Conservation (phyloP, 2,113 vertebrate genomes). For the Ophthalmolycus amberensis region DNA sequence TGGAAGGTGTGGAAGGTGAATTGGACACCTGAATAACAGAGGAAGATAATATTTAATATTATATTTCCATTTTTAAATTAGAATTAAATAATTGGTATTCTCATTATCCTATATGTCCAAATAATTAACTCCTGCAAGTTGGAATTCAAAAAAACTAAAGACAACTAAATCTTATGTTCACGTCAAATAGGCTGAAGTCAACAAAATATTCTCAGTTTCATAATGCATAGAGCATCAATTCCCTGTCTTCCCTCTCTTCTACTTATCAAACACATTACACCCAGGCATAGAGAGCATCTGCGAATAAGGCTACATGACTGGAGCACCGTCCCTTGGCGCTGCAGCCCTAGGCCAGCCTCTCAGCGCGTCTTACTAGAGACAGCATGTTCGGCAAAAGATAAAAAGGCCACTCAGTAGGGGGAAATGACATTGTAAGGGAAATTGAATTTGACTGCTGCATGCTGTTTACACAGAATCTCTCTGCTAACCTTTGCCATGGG, state of each 20-base stretch:
- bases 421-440: slow-evolving; percentile 62
- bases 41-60: neutral
- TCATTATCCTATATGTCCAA: neutral
- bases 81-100: neutral
- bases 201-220: neutral
- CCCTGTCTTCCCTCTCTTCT: neutral
- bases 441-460: slow-evolving; percentile 66
- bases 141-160: neutral
- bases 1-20: slow-evolving; percentile 98
- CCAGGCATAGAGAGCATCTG: slow-evolving; percentile 12
- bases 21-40: slow-evolving; percentile 88
- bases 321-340: slow-evolving; percentile 39
- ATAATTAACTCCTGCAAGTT: neutral
- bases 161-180: neutral
- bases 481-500: slow-evolving; percentile 95
- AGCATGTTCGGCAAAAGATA: slow-evolving; percentile 55
- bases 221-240: slow-evolving; percentile 10
- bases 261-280: slow-evolving; percentile 39
- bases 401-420: slow-evolving; percentile 56
- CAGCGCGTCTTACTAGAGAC: slow-evolving; percentile 47
- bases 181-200: neutral
- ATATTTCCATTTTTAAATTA: rapidly evolving
- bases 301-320: slow-evolving; percentile 51
- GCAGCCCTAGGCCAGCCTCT: slow-evolving; percentile 63
- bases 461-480: slow-evolving; percentile 55